Evolutionary conservation across 2,888 invertebrate species (phyloP).

Genomic region (Antitype chi): DNA sequence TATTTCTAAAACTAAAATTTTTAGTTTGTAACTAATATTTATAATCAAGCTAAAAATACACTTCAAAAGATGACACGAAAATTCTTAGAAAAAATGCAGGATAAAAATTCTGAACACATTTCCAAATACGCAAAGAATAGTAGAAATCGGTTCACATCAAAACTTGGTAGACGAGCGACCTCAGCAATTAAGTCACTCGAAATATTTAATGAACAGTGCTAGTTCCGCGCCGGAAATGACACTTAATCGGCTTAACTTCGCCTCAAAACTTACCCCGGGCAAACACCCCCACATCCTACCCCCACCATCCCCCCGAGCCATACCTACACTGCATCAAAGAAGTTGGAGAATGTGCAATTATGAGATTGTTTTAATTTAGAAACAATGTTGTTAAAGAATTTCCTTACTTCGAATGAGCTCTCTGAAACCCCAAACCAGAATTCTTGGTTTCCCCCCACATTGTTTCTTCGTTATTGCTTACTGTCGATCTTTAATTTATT

Average conservation of each 20-base stretch:
- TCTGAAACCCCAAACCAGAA: constrained; percentile 86
- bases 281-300: constrained; percentile 68
- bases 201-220: constrained; percentile 90
- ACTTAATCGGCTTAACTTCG: constrained; percentile 90
- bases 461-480: constrained; percentile 86
- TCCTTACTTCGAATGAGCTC: constrained; percentile 85
- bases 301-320: constrained; percentile 63
- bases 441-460: constrained; percentile 88
- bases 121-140: constrained; percentile 68
- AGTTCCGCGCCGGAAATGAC: constrained; percentile 89
- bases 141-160: constrained; percentile 79
- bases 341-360: constrained; percentile 90
- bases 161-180: constrained; percentile 83
- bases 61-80: neutral
- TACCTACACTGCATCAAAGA: constrained; percentile 89
- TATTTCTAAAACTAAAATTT: neutral
- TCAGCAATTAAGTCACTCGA: constrained; percentile 88
- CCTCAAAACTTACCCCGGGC: constrained; percentile 85
- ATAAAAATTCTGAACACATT: constrained; percentile 39
- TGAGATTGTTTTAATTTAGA: constrained; percentile 91
- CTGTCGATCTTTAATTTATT: constrained; percentile 79
- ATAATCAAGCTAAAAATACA: neutral
- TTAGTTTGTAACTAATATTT: neutral
- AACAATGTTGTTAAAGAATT: constrained; percentile 90
- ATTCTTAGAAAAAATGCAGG: neutral